Percentiles rank a stretch among this genome's conserved stretches.
Conservation (phyloP, 2,113 vertebrate genomes). For the Hyla sarda region DNA sequence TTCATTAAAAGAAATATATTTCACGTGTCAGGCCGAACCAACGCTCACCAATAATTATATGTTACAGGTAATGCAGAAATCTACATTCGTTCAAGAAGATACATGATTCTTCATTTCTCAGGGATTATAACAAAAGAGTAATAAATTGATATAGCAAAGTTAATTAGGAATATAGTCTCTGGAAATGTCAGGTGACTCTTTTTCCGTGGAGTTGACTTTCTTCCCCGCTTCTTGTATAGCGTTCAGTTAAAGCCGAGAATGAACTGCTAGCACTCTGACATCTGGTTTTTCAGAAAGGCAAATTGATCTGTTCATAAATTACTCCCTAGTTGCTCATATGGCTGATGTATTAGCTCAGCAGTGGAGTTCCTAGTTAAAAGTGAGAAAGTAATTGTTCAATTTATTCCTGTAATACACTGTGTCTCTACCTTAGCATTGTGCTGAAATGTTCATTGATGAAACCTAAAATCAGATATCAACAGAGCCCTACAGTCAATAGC, state of each 20-base stretch:
- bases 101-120: neutral
- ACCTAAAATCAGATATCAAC: conserved; percentile 36
- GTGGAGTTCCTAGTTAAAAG: conserved; percentile 53
- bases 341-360: conserved; percentile 51
- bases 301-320: conserved; percentile 53
- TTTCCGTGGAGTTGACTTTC: conserved; percentile 15
- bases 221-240: neutral
- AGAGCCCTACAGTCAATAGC: conserved; percentile 17
- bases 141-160: conserved; percentile 51
- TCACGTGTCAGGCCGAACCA: neutral
- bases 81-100: conserved; percentile 25
- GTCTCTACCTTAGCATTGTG: conserved; percentile 29
- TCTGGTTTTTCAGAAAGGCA: conserved; percentile 53
- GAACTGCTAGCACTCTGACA: conserved; percentile 49
- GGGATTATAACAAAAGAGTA: neutral
- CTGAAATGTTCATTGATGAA: conserved; percentile 34
- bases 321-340: conserved; percentile 44
- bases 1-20: conserved; percentile 11
- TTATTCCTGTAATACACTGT: conserved; percentile 33
- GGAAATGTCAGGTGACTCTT: conserved; percentile 30
- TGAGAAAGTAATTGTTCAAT: conserved; percentile 55
- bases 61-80: conserved; percentile 33
- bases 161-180: conserved; percentile 44
- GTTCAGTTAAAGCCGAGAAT: conserved; percentile 38
- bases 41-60: conserved; percentile 20